A percentile compares a stretch with the other conserved stretches of the same genome.
Evolutionary conservation across 2,888 invertebrate genomes (phyloP).

Genomic region (Cephus spinipes): DNA sequence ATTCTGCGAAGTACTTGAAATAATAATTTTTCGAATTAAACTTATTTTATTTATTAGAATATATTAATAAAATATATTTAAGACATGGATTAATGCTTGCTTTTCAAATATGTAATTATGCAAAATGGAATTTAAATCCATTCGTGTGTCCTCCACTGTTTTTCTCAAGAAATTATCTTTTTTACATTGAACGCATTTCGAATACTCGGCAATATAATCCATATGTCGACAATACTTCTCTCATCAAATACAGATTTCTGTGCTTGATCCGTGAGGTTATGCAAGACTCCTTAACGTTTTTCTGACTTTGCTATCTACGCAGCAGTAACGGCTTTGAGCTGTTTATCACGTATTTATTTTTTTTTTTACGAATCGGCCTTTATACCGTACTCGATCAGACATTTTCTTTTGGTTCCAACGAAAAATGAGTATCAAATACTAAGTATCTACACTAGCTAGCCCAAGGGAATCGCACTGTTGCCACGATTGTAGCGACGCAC

Average conservation of each 20-base stretch:
- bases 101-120: background rate
- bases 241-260: slow-evolving; percentile 10
- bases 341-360: slow-evolving; percentile 9
- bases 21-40: no score
- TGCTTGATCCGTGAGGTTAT: slow-evolving; percentile 11
- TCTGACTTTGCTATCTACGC: slow-evolving; percentile 10
- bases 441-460: no score
- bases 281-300: background rate
- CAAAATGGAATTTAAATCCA: slow-evolving; percentile 11
- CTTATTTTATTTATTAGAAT: no score
- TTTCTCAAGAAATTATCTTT: slow-evolving; percentile 8
- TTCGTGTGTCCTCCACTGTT: slow-evolving; percentile 1
- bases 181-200: slow-evolving; percentile 6
- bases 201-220: slow-evolving; percentile 14
- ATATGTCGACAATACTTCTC: slow-evolving; percentile 19
- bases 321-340: slow-evolving; percentile 14
- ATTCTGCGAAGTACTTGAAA: no score
- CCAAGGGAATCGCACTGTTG: no score
- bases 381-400: slow-evolving; percentile 9
- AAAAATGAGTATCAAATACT: no score
- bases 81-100: no score
- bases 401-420: background rate
- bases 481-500: no score
- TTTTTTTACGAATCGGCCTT: slow-evolving; percentile 15
- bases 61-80: no score